A percentile compares a stretch with the other conserved stretches of the same genome.
These are phyloP conservation scores for Pygoscelis adeliae DNA, from an alignment of 2,113 vertebrate species.

Conservation along the genomic window DNA sequence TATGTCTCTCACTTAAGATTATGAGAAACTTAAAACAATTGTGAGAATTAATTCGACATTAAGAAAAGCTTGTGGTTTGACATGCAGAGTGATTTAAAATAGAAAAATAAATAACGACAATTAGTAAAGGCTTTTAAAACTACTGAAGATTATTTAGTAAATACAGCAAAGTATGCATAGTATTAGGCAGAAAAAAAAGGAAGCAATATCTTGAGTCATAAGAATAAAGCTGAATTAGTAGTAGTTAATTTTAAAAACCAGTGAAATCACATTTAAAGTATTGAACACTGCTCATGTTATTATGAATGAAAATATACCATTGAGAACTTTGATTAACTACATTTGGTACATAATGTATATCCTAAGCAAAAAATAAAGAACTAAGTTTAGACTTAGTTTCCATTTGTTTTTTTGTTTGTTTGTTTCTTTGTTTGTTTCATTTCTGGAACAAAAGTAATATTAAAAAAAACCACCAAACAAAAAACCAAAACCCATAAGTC, in stretches of 20 bases:
- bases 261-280: not conserved
- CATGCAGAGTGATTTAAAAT: not conserved
- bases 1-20: not conserved
- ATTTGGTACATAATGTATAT: not conserved
- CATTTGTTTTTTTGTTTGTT: not conserved
- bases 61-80: not conserved
- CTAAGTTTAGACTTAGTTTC: not conserved
- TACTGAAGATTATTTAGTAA: not conserved
- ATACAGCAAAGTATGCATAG: not conserved
- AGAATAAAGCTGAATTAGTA: not conserved
- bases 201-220: not conserved
- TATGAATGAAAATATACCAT: not conserved
- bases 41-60: not conserved
- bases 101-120: not conserved
- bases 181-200: not conserved
- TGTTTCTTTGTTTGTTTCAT: not conserved
- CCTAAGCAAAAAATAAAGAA: not conserved
- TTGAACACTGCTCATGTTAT: not conserved
- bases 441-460: not conserved
- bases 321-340: not conserved
- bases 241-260: not conserved
- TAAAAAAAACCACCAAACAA: not conserved
- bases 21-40: not conserved
- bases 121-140: slow-evolving; percentile 18
- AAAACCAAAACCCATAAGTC: accelerated